Evolutionary conservation across 1,140 invertebrate species (phyloP).

Genomic region (Chelonus insularis): DNA sequence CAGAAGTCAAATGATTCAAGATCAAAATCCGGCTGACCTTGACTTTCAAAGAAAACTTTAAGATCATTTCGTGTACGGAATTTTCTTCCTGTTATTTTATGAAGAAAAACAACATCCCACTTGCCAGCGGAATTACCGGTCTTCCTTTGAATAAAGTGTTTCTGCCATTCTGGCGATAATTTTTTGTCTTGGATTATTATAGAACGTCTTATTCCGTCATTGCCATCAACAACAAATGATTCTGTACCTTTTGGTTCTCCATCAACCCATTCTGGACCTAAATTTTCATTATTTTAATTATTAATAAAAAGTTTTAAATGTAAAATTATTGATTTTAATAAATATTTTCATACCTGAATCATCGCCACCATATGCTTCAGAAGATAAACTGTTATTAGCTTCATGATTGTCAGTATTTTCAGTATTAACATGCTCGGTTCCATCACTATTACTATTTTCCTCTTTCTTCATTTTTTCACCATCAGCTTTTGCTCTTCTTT

Average conservation of each 20-base stretch:
- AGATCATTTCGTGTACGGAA: constrained; percentile 59
- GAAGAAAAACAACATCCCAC: constrained; percentile 78
- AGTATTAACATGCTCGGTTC: background rate
- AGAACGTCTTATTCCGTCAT: constrained; percentile 61
- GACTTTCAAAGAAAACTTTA: constrained; percentile 50
- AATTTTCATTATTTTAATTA: constrained; percentile 42
- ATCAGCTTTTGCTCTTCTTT: constrained; percentile 46
- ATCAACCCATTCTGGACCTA: constrained; percentile 52
- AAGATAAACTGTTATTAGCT: constrained; percentile 30
- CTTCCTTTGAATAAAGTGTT: constrained; percentile 72
- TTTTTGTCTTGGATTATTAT: constrained; percentile 72
- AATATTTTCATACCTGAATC: constrained; percentile 40
- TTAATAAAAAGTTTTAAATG: too few species aligned
- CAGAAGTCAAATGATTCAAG: constrained; percentile 59
- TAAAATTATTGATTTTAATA: too few species aligned
- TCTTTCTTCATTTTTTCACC: constrained; percentile 53
- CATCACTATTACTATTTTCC: constrained; percentile 31
- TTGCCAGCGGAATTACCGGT: constrained; percentile 72
- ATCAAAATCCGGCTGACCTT: constrained; percentile 49
- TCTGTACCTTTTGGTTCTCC: constrained; percentile 54
- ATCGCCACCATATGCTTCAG: constrained; percentile 26
- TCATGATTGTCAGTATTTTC: constrained; percentile 38
- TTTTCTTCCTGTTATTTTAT: constrained; percentile 55
- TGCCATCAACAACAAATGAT: constrained; percentile 51
- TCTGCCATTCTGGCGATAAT: constrained; percentile 73